Evolutionary conservation across 2,888 invertebrate genomes (phyloP), one percentile per base, ranked within the genome.

Genomic region (Muscina levida): DNA sequence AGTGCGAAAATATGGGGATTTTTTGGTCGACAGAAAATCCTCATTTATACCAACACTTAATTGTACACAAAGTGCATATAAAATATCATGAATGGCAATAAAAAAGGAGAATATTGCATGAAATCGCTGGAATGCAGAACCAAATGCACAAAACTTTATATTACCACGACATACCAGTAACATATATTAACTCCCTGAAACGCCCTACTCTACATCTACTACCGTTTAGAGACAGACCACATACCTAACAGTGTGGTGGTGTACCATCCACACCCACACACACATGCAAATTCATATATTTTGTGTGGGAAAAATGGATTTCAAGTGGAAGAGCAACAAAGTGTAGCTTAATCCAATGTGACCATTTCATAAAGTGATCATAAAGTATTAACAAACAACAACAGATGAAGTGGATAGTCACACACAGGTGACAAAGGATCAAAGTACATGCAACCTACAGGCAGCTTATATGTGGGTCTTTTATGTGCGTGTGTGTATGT

Each of bases 311-410:
- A 44, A n/a, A 44, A n/a, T 8, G n/a, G n/a, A 44, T 44, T 13
- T 44, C 8, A 8, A 31, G 59, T 48, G 51, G 5, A 42, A 31
- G 44, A 56, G 31, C 62, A 79, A 72, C 75, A 72, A 76, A 72
- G 42, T 70, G 68, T 57, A 70, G 15, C 72, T 62, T 76, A 79
- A 76, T 76, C 57, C 57, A 79, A 72, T 76, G 72, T 56, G 62
- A 68, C 72, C 48, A 76, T 79, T 76, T 65, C 48, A 68, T 56
- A 51, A 44, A 72, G 79, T 72, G 72, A 72, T n/a, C 76, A 79
- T 79, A 76, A 70, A 76, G 53, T 22, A 53, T 53, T 53, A 53
- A 13, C 53, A 53, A 53, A 22, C 24, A 24, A 53, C 53, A 22
- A 24, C 22, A 10, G 53, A 53, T 22, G 13, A 11, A 24, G 11